Conservation (phyloP, 2,888 invertebrate genomes). For the Apotomis capreana region DNA sequence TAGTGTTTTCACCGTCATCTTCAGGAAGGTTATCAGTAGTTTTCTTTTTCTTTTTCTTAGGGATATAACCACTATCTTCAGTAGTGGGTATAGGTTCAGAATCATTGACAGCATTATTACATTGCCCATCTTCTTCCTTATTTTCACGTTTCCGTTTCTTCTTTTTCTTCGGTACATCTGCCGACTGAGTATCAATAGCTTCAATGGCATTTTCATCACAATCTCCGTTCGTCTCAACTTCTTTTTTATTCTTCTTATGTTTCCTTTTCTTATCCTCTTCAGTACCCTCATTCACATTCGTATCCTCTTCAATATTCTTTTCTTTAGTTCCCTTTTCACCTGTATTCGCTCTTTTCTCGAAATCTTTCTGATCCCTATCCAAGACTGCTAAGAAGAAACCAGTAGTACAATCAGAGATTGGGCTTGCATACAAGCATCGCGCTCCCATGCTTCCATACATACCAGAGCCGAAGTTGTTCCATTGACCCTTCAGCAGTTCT, state of each 20-base stretch:
- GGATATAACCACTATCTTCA: slow-evolving; percentile 12
- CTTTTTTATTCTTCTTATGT: slow-evolving; percentile 33
- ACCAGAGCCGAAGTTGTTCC: slow-evolving; percentile 87
- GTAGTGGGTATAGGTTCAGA: neutral
- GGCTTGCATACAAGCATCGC: slow-evolving; percentile 90
- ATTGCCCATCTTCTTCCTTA: slow-evolving; percentile 27
- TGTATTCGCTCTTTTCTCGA: slow-evolving; percentile 52
- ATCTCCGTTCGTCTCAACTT: slow-evolving; percentile 15
- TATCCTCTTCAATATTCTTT: neutral
- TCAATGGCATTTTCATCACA: slow-evolving; percentile 41
- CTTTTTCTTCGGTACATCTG: slow-evolving; percentile 50
- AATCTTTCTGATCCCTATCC: slow-evolving; percentile 83
- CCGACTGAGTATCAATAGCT: slow-evolving; percentile 32
- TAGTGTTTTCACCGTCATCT: too few relatives aligned
- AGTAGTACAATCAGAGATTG: slow-evolving; percentile 91
- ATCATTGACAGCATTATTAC: slow-evolving; percentile 11
- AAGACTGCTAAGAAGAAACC: slow-evolving; percentile 98
- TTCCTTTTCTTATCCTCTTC: slow-evolving; percentile 22
- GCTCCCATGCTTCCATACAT: slow-evolving; percentile 87
- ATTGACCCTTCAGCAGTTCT: slow-evolving; percentile 84
- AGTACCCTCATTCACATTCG: neutral
- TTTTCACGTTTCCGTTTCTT: slow-evolving; percentile 47
- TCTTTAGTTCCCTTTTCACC: slow-evolving; percentile 1
- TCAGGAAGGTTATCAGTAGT: slow-evolving; percentile 10
- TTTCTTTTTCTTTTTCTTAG: slow-evolving; percentile 44